Conservation (phyloP, 2,797 vertebrate species). For the Cynopterus sphinx region DNA sequence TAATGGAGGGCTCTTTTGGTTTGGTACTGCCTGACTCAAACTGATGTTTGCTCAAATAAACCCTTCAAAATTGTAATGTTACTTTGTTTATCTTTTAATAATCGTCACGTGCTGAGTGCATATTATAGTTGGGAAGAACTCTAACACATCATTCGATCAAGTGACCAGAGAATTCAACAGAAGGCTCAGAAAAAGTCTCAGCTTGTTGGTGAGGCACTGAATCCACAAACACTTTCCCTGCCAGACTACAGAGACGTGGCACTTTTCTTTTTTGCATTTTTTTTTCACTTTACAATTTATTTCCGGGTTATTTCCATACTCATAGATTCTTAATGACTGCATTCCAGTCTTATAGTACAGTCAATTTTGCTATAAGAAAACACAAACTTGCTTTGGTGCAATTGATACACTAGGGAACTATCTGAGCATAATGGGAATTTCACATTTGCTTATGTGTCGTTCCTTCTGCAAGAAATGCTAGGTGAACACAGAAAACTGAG, state of each 20-base stretch:
- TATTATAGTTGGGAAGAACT: neutral
- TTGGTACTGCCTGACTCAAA: neutral
- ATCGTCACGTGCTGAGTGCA: rapidly evolving
- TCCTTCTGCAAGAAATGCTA: neutral
- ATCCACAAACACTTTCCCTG: neutral
- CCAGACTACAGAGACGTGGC: neutral
- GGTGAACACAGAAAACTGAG: neutral
- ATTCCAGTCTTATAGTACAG: neutral
- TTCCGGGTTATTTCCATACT: neutral
- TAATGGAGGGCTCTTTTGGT: neutral
- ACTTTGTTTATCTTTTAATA: neutral
- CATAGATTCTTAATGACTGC: neutral
- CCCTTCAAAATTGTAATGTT: neutral
- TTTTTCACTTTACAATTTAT: neutral
- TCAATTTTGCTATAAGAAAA: neutral
- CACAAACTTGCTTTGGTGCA: neutral
- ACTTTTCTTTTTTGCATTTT: neutral
- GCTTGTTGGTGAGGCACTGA: neutral
- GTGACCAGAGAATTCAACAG: neutral
- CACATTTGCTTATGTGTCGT: neutral
- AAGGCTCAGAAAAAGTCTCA: neutral
- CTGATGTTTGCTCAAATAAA: neutral
- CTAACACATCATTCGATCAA: neutral
- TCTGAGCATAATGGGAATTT: neutral
- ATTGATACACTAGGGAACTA: neutral